Conservation (phyloP, 37 sponge, comb jelly and placozoan genomes). For the Hexactinellida sp. region DNA sequence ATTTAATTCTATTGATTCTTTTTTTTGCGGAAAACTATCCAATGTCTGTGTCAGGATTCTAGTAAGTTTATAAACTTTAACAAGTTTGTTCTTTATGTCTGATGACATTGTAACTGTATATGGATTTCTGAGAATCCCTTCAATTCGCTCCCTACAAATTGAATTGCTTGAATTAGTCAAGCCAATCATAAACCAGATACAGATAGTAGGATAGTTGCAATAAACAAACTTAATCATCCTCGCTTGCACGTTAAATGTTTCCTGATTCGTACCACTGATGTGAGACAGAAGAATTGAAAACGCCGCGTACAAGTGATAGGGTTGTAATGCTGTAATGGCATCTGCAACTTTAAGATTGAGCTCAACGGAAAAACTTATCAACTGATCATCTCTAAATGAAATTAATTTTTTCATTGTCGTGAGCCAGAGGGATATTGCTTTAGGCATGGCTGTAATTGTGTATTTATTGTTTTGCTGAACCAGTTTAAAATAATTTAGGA, state of each 20-base stretch:
- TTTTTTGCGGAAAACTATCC: neutral
- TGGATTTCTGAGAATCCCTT: neutral
- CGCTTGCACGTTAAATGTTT: neutral
- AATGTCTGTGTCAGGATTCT: neutral
- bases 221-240: neutral
- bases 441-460: neutral
- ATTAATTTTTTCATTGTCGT: neutral
- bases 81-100: neutral
- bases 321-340: neutral
- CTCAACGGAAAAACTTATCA: neutral
- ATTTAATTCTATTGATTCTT: neutral
- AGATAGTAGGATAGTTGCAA: neutral
- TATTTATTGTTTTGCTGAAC: neutral
- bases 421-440: neutral
- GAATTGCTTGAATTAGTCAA: neutral
- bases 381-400: neutral
- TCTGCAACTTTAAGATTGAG: neutral
- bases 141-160: neutral
- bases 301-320: neutral
- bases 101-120: neutral
- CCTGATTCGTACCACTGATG: neutral
- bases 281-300: neutral
- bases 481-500: neutral
- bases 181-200: neutral
- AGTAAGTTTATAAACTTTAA: neutral